A percentile compares a stretch with the other conserved stretches of the same genome.
Conservation (phyloP, 2,113 vertebrate genomes). For the Cololabis saira region DNA sequence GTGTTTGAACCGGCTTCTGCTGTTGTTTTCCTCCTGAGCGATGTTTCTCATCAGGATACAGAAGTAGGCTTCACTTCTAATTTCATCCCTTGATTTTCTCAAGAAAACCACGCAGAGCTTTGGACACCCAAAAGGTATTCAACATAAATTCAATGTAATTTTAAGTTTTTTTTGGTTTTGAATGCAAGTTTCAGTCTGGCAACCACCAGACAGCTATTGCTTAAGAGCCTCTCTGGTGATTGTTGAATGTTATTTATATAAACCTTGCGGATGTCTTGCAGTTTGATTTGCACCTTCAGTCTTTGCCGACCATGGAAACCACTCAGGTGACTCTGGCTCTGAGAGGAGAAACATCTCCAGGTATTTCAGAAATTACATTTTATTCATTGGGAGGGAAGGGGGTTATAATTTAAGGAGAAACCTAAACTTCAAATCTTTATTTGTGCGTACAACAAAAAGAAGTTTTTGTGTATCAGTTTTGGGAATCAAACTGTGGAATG, state of each 20-base stretch:
- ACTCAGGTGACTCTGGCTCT: slow-evolving; percentile 87
- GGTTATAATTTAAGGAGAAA: too few species aligned
- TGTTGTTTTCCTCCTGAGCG: background rate
- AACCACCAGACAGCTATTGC: too few species aligned
- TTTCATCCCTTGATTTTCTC: background rate
- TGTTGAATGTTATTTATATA: background rate
- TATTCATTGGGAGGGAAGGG: too few species aligned
- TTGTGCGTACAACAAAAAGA: too few species aligned
- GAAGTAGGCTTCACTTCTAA: background rate
- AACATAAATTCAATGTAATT: too few species aligned
- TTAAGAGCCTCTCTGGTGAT: too few species aligned
- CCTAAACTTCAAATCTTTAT: too few species aligned
- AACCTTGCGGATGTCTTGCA: slow-evolving; percentile 3
- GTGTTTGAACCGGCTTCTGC: background rate
- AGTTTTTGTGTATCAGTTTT: too few species aligned
- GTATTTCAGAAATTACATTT: slow-evolving; percentile 70
- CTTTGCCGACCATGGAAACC: slow-evolving; percentile 81
- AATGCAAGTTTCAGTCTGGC: too few species aligned
- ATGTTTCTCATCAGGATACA: slow-evolving; percentile 5
- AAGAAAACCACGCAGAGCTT: background rate
- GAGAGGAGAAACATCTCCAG: slow-evolving; percentile 86
- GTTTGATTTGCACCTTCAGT: slow-evolving; percentile 11
- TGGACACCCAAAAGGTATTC: background rate
- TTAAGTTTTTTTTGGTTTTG: too few species aligned
- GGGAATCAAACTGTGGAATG: too few species aligned